Conservation (phyloP, 2,888 invertebrate genomes). For the Marronus borbonicus region DNA sequence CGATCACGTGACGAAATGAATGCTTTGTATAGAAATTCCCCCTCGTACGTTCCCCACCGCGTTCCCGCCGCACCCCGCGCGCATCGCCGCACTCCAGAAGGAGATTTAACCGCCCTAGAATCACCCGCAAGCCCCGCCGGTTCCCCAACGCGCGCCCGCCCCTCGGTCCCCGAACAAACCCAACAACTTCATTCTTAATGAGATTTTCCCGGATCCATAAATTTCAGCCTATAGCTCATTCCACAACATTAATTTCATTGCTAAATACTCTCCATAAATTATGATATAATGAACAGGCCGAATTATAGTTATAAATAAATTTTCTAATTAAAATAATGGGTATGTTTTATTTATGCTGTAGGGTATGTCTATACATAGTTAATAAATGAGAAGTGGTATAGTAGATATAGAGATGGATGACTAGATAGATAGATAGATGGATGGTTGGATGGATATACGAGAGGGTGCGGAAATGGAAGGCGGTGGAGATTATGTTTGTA, state of each 20-base stretch:
- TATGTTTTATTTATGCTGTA: slow-evolving; percentile 35
- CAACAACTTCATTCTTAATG: slow-evolving; percentile 72
- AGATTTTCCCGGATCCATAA: slow-evolving; percentile 72
- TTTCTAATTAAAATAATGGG: slow-evolving; percentile 64
- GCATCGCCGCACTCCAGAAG: slow-evolving; percentile 46
- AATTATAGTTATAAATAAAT: slow-evolving; percentile 69
- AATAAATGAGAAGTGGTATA: slow-evolving; percentile 31
- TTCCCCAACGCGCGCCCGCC: slow-evolving; percentile 53
- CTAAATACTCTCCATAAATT: slow-evolving; percentile 71
- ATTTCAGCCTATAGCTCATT: slow-evolving; percentile 71
- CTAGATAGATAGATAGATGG: slow-evolving; percentile 12
- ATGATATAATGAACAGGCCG: slow-evolving; percentile 70
- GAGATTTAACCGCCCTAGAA: slow-evolving; percentile 49
- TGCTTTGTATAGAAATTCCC: slow-evolving; percentile 49
- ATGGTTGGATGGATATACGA: slow-evolving; percentile 8
- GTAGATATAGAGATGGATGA: slow-evolving; percentile 12
- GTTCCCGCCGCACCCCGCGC: not conserved
- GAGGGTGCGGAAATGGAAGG: not conserved
- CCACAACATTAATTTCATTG: slow-evolving; percentile 72
- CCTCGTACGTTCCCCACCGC: slow-evolving; percentile 32
- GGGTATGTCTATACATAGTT: slow-evolving; percentile 1
- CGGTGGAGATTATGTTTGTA: slow-evolving; percentile 40
- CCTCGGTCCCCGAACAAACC: slow-evolving; percentile 65
- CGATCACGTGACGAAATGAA: slow-evolving; percentile 51
- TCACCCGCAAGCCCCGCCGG: slow-evolving; percentile 45